These are phyloP conservation scores for Spinus olivaceus DNA, from an alignment of 2,797 vertebrate species.

Conservation along the genomic window DNA sequence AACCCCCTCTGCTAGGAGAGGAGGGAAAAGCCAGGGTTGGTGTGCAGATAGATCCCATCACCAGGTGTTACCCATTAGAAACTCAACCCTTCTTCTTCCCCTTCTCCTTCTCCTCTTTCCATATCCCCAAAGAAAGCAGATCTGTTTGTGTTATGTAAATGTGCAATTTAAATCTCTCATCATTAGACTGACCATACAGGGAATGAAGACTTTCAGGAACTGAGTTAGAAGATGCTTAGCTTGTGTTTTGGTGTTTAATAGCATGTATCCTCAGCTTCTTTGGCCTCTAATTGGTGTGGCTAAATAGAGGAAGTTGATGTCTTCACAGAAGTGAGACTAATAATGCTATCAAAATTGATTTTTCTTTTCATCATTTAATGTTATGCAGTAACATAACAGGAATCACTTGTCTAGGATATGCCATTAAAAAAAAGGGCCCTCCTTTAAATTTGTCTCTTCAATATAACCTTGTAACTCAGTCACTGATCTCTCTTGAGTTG, in stretches of 20 bases:
- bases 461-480: background rate
- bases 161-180: background rate
- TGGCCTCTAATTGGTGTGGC: background rate
- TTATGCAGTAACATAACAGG: background rate
- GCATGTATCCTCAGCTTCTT: background rate
- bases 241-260: background rate
- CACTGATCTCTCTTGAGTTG: background rate
- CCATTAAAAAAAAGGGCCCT: background rate
- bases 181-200: background rate
- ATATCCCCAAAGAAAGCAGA: background rate
- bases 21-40: accelerated
- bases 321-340: background rate
- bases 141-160: background rate
- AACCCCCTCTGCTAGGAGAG: background rate
- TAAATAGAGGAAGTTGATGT: background rate
- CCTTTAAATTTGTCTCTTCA: background rate
- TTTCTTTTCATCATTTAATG: background rate
- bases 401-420: background rate
- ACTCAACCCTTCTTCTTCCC: background rate
- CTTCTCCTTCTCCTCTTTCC: background rate
- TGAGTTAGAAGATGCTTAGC: background rate
- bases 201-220: background rate
- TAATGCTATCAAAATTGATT: background rate
- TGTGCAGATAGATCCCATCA: background rate
- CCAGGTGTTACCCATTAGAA: background rate